A percentile compares a stretch with the other conserved stretches of the same genome.
Evolutionary conservation across 2,113 vertebrate species (phyloP).

Genomic region (Paradisaea rubra): DNA sequence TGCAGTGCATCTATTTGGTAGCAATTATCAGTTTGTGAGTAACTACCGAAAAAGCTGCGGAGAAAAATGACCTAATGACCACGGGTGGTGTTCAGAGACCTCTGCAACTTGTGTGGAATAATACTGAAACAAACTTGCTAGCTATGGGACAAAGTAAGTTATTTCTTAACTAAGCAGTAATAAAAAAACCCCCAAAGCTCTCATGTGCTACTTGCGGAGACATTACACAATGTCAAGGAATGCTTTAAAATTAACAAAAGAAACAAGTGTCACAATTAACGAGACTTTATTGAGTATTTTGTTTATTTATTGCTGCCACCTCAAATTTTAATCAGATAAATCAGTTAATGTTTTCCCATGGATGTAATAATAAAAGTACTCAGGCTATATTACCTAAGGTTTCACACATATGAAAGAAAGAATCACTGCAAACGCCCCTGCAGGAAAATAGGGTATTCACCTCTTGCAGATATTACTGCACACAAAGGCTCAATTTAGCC

Average conservation of each 20-base stretch:
- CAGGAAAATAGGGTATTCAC: neutral
- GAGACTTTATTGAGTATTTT: neutral
- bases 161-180: neutral
- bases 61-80: neutral
- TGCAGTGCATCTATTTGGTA: neutral
- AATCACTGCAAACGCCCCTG: neutral
- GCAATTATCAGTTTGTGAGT: constrained; percentile 24
- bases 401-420: neutral
- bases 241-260: neutral
- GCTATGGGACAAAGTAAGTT: neutral
- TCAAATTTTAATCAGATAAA: constrained; percentile 15
- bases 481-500: neutral
- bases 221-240: neutral
- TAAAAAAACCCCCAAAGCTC: neutral
- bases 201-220: neutral
- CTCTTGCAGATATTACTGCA: neutral
- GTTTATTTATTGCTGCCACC: neutral
- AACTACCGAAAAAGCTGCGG: neutral
- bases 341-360: neutral
- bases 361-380: neutral
- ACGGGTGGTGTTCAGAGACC: neutral
- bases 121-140: neutral
- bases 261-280: neutral
- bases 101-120: neutral
- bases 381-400: neutral